Conservation (phyloP, 2,113 vertebrate species). For the Poecile atricapillus region DNA sequence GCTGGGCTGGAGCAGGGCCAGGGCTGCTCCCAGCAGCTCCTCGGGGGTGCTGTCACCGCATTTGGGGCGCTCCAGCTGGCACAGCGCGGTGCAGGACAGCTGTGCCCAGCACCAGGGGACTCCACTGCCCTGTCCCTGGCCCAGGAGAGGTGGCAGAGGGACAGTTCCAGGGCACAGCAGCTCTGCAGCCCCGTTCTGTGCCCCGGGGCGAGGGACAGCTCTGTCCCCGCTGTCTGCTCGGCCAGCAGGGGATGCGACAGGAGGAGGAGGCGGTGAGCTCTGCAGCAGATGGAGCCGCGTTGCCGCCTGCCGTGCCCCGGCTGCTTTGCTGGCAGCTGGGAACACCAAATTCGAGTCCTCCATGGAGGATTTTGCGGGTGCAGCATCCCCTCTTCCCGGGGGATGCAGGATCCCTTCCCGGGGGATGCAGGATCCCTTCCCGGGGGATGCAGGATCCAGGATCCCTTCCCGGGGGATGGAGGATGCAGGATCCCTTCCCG, state of each 20-base stretch:
- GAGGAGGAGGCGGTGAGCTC: not conserved
- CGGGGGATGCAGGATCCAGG: not conserved
- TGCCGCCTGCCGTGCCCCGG: not conserved
- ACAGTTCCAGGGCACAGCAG: not conserved
- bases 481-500: not conserved
- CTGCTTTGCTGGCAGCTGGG: not conserved
- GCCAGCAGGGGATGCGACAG: not conserved
- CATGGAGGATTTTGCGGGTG: accelerated
- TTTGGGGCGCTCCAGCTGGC: not conserved
- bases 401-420: no score
- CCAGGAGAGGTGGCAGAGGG: not conserved
- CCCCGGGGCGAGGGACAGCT: accelerated
- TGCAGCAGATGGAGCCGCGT: not conserved
- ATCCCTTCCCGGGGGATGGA: not conserved
- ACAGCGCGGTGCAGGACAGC: accelerated
- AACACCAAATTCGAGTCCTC: accelerated
- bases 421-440: not conserved
- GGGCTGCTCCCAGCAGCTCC: not conserved
- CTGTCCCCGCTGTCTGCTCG: not conserved
- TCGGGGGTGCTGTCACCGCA: accelerated
- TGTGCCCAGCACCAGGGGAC: not conserved
- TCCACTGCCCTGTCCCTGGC: not conserved
- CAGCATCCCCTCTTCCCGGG: not conserved
- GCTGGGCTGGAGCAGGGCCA: not conserved
- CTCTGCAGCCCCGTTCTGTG: accelerated